Percentiles rank a stretch among this genome's conserved stretches.
phyloP scores from a whole-genome alignment of 2,113 vertebrate species.

The Helogale parvula region DNA sequence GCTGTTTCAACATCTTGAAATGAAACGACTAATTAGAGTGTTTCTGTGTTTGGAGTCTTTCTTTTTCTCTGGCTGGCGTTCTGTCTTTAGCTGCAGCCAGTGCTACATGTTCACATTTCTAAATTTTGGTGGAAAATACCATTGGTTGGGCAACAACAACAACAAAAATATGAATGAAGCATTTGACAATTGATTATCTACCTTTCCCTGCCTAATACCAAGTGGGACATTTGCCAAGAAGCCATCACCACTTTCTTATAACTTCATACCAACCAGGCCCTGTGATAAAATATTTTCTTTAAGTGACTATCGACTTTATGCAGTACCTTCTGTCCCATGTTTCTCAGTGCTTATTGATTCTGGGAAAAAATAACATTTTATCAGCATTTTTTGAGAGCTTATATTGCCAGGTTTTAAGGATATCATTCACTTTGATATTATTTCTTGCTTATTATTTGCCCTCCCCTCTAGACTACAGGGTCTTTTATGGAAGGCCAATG shows the following conservation, averaged over 20 bases:
- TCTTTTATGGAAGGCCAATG: background rate
- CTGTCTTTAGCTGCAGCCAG: background rate
- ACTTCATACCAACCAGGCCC: background rate
- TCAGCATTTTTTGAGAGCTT: background rate
- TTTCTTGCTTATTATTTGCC: background rate
- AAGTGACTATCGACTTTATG: background rate
- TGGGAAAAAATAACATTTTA: background rate
- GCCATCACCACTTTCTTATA: background rate
- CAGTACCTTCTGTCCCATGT: background rate
- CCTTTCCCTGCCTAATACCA: background rate
- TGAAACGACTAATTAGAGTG: conserved; percentile 59
- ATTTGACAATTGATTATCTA: background rate
- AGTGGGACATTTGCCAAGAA: background rate
- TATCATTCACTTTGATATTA: background rate
- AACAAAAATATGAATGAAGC: background rate
- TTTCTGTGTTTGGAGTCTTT: conserved; percentile 38
- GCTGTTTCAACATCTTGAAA: conserved; percentile 64
- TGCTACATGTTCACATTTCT: background rate
- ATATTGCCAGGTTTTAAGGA: background rate
- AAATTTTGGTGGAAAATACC: conserved; percentile 45
- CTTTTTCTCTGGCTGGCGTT: conserved; percentile 36
- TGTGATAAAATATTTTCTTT: background rate
- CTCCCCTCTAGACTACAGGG: background rate
- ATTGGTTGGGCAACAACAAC: background rate
- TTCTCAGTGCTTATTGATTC: conserved; percentile 21